These are phyloP conservation scores for Pristionchus exspectatus DNA, from an alignment of 2,888 invertebrate genomes.

Conservation along the genomic window DNA sequence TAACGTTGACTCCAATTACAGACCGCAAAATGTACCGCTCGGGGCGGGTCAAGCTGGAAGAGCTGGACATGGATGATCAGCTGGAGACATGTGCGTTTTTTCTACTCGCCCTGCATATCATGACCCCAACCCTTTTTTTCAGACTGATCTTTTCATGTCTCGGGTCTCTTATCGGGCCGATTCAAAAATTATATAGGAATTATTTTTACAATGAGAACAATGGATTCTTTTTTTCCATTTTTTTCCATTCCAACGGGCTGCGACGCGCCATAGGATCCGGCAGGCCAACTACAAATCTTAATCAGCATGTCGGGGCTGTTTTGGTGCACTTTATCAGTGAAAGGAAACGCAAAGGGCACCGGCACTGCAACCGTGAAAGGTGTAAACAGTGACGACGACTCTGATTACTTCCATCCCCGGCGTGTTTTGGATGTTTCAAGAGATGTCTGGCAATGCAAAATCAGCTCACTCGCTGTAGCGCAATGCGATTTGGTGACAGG, in stretches of 20 bases:
- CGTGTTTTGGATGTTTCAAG: constrained; percentile 6
- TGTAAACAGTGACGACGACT: background rate
- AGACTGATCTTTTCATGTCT: background rate
- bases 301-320: background rate
- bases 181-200: no score
- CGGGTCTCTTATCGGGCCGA: no score
- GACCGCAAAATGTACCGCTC: background rate
- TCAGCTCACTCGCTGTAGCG: background rate
- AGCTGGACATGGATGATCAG: constrained; percentile 34
- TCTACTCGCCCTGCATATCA: background rate
- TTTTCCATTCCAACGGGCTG: no score
- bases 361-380: background rate
- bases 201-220: background rate
- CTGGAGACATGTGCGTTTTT: constrained; percentile 6
- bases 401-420: background rate
- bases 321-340: background rate
- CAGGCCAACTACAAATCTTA: background rate
- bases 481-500: background rate
- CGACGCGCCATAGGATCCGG: background rate
- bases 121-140: background rate
- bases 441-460: background rate
- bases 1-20: no score
- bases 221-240: background rate
- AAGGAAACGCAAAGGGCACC: background rate
- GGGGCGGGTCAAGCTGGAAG: background rate